Evolutionary conservation across 2,888 invertebrate species (phyloP).

Genomic region (Scaptomyza cyrtandrae): DNA sequence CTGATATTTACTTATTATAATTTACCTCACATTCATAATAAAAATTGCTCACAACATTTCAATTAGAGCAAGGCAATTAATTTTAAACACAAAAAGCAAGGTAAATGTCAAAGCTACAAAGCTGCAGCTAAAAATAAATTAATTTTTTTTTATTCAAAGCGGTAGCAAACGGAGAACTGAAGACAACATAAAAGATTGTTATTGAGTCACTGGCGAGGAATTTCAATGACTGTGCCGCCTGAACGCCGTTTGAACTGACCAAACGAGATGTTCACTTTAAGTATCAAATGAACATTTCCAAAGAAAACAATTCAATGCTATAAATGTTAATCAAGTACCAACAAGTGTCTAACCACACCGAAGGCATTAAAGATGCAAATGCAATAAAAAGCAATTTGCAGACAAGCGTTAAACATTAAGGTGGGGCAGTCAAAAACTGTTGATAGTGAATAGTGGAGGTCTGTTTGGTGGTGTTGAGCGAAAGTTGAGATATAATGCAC

Average conservation of each 20-base stretch:
- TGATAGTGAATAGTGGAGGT: too few relatives aligned
- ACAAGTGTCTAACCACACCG: background rate
- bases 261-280: background rate
- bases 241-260: constrained; percentile 4
- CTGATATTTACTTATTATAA: background rate
- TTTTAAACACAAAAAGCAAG: background rate
- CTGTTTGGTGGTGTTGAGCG: background rate
- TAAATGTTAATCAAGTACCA: background rate
- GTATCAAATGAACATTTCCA: background rate
- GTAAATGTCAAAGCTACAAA: constrained; percentile 47
- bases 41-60: constrained; percentile 2
- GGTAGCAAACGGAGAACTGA: background rate
- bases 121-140: constrained; percentile 6
- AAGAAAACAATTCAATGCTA: background rate
- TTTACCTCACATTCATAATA: background rate
- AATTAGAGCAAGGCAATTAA: constrained; percentile 2
- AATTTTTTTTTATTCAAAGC: constrained; percentile 36
- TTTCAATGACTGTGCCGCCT: constrained; percentile 32
- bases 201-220: constrained; percentile 29
- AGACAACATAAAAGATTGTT: constrained; percentile 5
- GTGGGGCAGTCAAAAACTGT: background rate
- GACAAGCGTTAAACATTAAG: background rate
- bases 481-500: background rate
- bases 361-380: background rate
- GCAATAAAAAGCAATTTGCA: background rate